Percentiles rank a stretch among this genome's conserved stretches.
Evolutionary conservation across 2,113 vertebrate genomes (phyloP).

Genomic region (Brachyistius frenatus): DNA sequence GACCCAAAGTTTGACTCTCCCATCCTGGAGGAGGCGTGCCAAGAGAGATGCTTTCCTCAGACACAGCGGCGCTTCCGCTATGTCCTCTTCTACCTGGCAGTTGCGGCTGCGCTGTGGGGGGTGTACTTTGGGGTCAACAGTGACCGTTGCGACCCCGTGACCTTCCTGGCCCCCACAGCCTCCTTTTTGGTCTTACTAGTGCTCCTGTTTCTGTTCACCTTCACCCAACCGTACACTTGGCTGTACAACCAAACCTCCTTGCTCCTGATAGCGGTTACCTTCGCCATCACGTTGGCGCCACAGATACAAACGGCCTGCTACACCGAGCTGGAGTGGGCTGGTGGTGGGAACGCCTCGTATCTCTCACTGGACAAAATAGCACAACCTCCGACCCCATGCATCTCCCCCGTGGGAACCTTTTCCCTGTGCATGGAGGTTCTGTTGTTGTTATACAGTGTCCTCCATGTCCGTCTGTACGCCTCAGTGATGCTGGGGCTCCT

Average conservation of each 20-base stretch:
- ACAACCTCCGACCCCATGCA: constrained; percentile 78
- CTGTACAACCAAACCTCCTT: constrained; percentile 91
- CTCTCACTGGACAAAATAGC: background rate
- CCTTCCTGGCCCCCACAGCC: constrained; percentile 88
- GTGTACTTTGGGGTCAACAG: constrained; percentile 89
- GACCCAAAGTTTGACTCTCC: constrained; percentile 96
- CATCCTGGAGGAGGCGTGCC: constrained; percentile 95
- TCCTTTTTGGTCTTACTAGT: constrained; percentile 89
- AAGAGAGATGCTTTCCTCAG: constrained; percentile 97
- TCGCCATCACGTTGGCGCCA: constrained; percentile 90
- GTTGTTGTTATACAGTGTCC: constrained; percentile 94
- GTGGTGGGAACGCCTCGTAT: constrained; percentile 74
- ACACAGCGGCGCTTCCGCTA: constrained; percentile 96
- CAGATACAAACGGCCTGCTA: constrained; percentile 88
- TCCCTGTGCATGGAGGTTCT: constrained; percentile 96
- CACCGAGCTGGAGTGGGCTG: constrained; percentile 72
- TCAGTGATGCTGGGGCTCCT: constrained; percentile 91
- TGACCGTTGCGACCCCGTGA: constrained; percentile 82
- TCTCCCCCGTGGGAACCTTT: constrained; percentile 96
- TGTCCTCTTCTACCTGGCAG: constrained; percentile 92
- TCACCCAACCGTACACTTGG: constrained; percentile 89
- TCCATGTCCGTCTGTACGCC: constrained; percentile 95
- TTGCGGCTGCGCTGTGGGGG: constrained; percentile 91
- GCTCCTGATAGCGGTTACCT: constrained; percentile 89
- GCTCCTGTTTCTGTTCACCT: constrained; percentile 92